These are phyloP conservation scores for Gorsachius magnificus DNA, from an alignment of 2,797 vertebrate genomes.

Conservation along the genomic window DNA sequence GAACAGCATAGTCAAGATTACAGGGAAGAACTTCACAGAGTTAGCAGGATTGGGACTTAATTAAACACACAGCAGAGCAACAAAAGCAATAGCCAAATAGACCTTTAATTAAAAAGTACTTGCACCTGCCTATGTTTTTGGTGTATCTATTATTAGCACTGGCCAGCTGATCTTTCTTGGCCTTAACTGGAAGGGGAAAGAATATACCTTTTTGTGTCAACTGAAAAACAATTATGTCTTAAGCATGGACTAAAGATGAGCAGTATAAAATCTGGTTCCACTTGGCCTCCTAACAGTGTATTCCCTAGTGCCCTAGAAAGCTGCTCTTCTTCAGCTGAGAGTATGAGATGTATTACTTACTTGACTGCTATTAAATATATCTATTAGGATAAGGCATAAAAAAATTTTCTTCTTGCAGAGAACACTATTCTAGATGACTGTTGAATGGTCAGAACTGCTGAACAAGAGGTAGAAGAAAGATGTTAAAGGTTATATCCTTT, in stretches of 20 bases:
- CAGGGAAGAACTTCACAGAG: not conserved
- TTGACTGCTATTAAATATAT: not conserved
- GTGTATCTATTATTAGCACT: not conserved
- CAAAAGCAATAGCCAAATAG: not conserved
- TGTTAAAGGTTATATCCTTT: not conserved
- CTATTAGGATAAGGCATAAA: not conserved
- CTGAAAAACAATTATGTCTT: not conserved
- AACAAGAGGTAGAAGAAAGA: not conserved
- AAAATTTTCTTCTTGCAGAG: not conserved
- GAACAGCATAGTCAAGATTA: not conserved
- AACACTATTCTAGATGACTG: not conserved
- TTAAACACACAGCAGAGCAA: not conserved
- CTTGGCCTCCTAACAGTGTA: not conserved
- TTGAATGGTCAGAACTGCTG: not conserved
- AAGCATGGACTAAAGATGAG: not conserved
- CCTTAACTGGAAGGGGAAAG: not conserved
- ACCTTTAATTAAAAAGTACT: not conserved
- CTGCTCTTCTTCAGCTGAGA: not conserved
- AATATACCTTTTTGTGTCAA: not conserved
- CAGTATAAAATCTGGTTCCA: conserved; percentile 4
- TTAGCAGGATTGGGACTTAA: not conserved
- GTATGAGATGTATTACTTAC: not conserved
- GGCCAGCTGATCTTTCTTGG: not conserved
- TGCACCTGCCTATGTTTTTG: not conserved
- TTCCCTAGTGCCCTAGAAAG: not conserved